Evolutionary conservation across 2,797 vertebrate genomes (phyloP).

Genomic region (Perodicticus potto): DNA sequence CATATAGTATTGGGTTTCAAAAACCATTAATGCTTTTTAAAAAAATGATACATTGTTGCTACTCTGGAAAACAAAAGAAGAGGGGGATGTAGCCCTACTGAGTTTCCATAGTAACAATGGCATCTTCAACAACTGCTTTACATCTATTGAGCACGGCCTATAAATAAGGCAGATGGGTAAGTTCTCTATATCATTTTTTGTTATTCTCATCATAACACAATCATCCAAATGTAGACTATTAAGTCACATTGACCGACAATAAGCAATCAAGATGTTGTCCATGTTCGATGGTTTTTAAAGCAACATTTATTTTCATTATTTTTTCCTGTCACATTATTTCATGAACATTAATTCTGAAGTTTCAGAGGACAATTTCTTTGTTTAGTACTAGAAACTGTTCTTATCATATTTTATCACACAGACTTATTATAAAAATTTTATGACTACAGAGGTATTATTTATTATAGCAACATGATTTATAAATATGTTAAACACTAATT

Average conservation of each 20-base stretch:
- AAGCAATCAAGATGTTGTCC: constrained; percentile 65
- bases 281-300: constrained; percentile 73
- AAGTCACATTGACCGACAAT: constrained; percentile 66
- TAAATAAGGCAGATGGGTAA: neutral
- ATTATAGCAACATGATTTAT: constrained; percentile 41
- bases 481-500: constrained; percentile 69
- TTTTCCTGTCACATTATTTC: constrained; percentile 75
- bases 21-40: constrained; percentile 24
- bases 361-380: constrained; percentile 40
- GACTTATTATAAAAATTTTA: constrained; percentile 60
- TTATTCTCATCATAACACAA: constrained; percentile 55
- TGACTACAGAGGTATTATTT: constrained; percentile 56
- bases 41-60: constrained; percentile 38
- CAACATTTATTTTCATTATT: constrained; percentile 80
- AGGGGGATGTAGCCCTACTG: no score
- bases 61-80: constrained; percentile 23
- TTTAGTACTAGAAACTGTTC: constrained; percentile 44
- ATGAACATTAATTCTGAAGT: constrained; percentile 75
- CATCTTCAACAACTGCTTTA: neutral
- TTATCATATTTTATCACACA: constrained; percentile 63
- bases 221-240: constrained; percentile 57
- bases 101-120: neutral
- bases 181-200: neutral
- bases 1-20: neutral
- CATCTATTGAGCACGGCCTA: neutral